A percentile compares a stretch with the other conserved stretches of the same genome.
Evolutionary conservation across 92 coral and sea anemone species (phyloP).

Genomic region (Heteractis magnifica): DNA sequence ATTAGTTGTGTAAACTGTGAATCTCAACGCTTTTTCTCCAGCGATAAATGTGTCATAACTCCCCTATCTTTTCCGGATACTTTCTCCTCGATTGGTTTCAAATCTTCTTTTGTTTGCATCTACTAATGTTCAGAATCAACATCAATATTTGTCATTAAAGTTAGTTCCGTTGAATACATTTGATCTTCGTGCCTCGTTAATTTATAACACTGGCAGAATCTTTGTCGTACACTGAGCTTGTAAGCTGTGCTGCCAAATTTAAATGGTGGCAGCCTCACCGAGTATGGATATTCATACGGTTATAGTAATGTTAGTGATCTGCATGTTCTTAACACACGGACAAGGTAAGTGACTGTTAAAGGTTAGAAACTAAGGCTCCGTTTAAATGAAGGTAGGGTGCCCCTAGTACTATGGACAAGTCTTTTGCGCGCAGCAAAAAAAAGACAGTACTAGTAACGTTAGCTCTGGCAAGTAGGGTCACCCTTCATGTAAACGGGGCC

Average conservation of each 20-base stretch:
- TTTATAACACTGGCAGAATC: not conserved
- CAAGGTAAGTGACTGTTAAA: not conserved
- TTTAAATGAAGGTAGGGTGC: not conserved
- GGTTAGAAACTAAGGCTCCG: not conserved
- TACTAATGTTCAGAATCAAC: slow-evolving; percentile 10
- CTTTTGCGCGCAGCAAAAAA: not conserved
- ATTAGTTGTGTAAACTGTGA: slow-evolving; percentile 8
- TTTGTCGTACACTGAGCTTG: not conserved
- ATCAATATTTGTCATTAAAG: not conserved
- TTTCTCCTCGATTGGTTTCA: slow-evolving; percentile 4
- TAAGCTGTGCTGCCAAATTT: too few relatives aligned
- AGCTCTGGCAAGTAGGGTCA: too few relatives aligned
- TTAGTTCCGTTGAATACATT: slow-evolving; percentile 16
- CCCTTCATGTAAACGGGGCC: not conserved
- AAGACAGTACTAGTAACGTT: not conserved
- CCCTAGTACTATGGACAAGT: too few relatives aligned
- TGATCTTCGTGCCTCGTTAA: not conserved
- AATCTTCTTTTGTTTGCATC: slow-evolving; percentile 3
- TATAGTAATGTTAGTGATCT: not conserved
- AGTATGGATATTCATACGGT: not conserved
- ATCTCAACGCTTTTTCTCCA: not conserved
- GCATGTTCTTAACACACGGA: not conserved
- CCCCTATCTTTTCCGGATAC: slow-evolving; percentile 14
- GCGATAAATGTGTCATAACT: not conserved
- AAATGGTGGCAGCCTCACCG: too few relatives aligned